Evolutionary conservation across 2,113 vertebrate genomes (phyloP).

Genomic region (Rhea pennata): DNA sequence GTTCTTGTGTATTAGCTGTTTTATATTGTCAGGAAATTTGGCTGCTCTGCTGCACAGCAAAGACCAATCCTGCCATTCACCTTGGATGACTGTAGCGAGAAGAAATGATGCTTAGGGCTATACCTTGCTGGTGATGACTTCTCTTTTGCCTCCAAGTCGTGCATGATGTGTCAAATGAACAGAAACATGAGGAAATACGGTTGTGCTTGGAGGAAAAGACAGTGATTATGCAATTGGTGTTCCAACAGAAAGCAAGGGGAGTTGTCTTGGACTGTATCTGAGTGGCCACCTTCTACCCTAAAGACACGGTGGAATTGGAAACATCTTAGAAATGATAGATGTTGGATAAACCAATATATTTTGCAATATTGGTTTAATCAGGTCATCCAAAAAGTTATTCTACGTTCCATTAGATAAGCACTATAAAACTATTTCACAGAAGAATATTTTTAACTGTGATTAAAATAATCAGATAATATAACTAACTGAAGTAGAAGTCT

Average conservation of each 20-base stretch:
- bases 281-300: neutral
- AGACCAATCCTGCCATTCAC: neutral
- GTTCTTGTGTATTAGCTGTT: neutral
- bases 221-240: neutral
- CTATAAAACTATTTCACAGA: neutral
- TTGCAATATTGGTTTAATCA: neutral
- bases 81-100: neutral
- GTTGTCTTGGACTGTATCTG: neutral
- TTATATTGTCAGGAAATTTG: neutral
- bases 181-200: neutral
- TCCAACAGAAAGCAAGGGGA: neutral
- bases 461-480: conserved; percentile 13
- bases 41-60: neutral
- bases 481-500: neutral
- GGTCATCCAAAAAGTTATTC: neutral
- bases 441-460: neutral
- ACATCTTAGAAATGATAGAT: neutral
- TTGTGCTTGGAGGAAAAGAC: neutral
- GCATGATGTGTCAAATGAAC: neutral
- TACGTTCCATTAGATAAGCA: neutral
- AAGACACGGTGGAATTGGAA: neutral
- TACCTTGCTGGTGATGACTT: neutral
- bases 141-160: neutral
- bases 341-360: neutral
- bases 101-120: neutral